These are phyloP conservation scores for Parnassius apollo DNA, from an alignment of 2,888 invertebrate species.

Conservation along the genomic window DNA sequence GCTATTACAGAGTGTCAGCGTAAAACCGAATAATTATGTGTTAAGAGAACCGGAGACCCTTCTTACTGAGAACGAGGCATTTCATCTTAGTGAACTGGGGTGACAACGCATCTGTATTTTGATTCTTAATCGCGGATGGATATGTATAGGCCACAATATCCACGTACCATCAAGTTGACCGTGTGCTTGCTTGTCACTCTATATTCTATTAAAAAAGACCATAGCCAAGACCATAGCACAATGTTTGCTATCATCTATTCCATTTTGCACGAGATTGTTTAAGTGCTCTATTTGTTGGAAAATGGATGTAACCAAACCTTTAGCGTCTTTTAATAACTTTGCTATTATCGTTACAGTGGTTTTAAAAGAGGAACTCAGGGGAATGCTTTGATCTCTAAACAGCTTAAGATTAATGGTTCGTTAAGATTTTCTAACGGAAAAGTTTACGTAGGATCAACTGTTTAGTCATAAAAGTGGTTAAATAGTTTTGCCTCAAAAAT, in stretches of 20 bases:
- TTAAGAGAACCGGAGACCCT: too few relatives aligned
- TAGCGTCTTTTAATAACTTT: conserved; percentile 5
- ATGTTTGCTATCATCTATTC: background rate
- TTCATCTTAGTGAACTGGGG: too few relatives aligned
- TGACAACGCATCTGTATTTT: too few relatives aligned
- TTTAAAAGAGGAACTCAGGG: conserved; percentile 2
- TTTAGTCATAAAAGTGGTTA: background rate
- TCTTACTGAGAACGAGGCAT: too few relatives aligned
- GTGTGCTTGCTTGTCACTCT: too few relatives aligned
- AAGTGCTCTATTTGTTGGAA: conserved; percentile 1
- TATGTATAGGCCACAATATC: too few relatives aligned
- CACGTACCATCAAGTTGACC: too few relatives aligned
- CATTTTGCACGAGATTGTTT: background rate
- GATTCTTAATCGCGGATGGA: too few relatives aligned
- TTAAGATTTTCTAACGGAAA: conserved; percentile 10
- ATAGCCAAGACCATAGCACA: too few relatives aligned
- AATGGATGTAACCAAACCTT: background rate
- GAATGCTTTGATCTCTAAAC: conserved; percentile 18
- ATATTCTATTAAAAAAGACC: too few relatives aligned
- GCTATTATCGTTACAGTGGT: conserved; percentile 8
- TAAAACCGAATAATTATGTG: too few relatives aligned
- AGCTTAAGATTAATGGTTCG: conserved; percentile 12
- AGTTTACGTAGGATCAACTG: conserved; percentile 10
- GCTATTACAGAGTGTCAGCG: too few relatives aligned
- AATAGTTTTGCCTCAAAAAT: background rate